Evolutionary conservation across 1,140 invertebrate genomes (phyloP).

Genomic region (Pseudomyrmex cubaensis): DNA sequence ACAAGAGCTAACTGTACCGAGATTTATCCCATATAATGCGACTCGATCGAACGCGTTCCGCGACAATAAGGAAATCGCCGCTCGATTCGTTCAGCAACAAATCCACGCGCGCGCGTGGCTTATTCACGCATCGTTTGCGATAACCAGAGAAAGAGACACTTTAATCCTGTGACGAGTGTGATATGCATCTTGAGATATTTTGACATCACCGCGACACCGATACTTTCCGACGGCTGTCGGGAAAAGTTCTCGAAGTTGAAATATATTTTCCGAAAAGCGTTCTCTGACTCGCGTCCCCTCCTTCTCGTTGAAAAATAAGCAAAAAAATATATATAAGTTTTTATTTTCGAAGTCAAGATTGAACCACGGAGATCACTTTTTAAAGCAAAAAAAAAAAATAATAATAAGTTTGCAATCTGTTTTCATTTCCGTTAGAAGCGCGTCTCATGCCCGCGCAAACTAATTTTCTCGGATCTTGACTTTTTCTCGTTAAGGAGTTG

Average conservation of each 20-base stretch:
- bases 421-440: too few relatives aligned
- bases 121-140: conserved; percentile 25
- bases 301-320: too few relatives aligned
- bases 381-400: too few relatives aligned
- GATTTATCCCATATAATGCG: conserved; percentile 27
- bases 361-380: too few relatives aligned
- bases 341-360: too few relatives aligned
- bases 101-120: background rate
- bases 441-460: too few relatives aligned
- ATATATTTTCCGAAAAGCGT: too few relatives aligned
- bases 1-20: conserved; percentile 43
- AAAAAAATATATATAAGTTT: too few relatives aligned
- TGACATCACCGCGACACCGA: background rate
- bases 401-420: too few relatives aligned
- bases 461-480: too few relatives aligned
- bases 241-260: background rate
- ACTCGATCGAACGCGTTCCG: conserved; percentile 33
- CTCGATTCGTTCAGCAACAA: conserved; percentile 1
- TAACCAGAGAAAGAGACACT: background rate
- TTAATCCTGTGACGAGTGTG: background rate
- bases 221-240: background rate
- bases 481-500: too few relatives aligned
- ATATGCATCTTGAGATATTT: background rate
- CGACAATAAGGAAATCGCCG: conserved; percentile 23
- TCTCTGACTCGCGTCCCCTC: too few relatives aligned